Evolutionary conservation across 1,140 invertebrate species (phyloP), one percentile per base, ranked within the genome.

Genomic region (Drosophila orosa): DNA sequence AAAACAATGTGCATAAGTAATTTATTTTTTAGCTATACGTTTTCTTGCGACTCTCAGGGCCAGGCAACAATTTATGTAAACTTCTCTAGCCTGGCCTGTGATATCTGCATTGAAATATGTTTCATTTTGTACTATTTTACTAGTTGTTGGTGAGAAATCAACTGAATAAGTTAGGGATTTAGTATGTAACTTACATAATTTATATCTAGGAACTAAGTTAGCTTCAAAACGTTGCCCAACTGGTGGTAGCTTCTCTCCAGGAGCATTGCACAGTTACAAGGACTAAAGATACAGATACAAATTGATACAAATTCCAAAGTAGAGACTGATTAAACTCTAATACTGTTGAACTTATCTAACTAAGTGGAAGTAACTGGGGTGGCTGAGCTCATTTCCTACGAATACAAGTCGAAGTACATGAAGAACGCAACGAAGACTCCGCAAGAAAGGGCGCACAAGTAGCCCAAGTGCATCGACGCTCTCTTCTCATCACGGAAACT

Each of bases 111-210:
- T 27, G 17, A 75, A 42, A 58, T n/a, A n/a, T 60, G 48, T 57
- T 78, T 60, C 61, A 75, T 50, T 86, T 87, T 86, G 83, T 87
- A 87, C 82, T 87, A 60, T 62, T 45, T 27, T 27, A n/a, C 24
- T 74, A 47, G 52, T 29, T 55, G 40, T 58, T 48, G 45, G 45
- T 48, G 45, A 48, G 45, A 47, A 58, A 65, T 39, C 33, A 35
- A n/a, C 8, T 55, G 35, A 48, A 58, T 76, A 40, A 47, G 33
- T 50, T 56, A 54, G 10, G 22, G 33, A 59, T 42, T 68, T 73
- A 74, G 33, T 71, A 29, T 24, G 5, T 56, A 57, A 45, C 33
- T n/a, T 76, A 65, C 5, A 19, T 33, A 39, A 47, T 31, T 73
- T 37, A 52, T 35, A 74, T 33, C 35, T 78, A 78, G 59, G 33